phyloP scores from a whole-genome alignment of 2,797 vertebrate genomes.

The Manis crassicaudata region DNA sequence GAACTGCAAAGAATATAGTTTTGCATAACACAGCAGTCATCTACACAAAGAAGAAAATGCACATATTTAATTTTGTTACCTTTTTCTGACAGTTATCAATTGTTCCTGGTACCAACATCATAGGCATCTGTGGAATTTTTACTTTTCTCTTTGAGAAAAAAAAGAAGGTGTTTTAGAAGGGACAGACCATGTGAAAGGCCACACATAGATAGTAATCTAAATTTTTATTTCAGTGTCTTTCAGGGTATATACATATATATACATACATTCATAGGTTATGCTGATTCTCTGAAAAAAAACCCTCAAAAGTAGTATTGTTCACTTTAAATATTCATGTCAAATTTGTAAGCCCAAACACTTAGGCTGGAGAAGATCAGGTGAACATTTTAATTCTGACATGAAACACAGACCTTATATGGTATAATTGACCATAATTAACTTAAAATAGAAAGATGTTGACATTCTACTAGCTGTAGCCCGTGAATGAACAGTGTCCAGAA shows the following conservation, averaged over 20 bases:
- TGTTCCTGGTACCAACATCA: neutral
- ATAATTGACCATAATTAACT: neutral
- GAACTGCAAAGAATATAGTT: neutral
- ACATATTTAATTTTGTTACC: neutral
- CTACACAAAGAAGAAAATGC: neutral
- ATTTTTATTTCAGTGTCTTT: neutral
- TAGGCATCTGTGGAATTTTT: neutral
- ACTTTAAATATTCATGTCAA: neutral
- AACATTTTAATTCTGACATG: neutral
- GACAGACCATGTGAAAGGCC: neutral
- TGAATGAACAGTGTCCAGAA: neutral
- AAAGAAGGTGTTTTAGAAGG: neutral
- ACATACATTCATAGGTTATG: neutral
- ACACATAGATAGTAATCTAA: neutral
- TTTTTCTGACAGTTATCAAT: neutral
- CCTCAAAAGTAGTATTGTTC: neutral
- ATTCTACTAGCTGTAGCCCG: neutral
- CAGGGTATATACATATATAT: neutral
- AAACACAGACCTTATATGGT: neutral
- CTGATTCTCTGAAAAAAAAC: neutral
- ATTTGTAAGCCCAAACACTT: neutral
- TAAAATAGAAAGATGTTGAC: neutral
- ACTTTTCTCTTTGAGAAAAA: neutral
- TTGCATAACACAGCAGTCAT: neutral
- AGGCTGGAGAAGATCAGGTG: neutral